Percentiles rank a stretch among this genome's conserved stretches.
Evolutionary conservation across 2,888 invertebrate genomes (phyloP).

Genomic region (Rotaria sp.): DNA sequence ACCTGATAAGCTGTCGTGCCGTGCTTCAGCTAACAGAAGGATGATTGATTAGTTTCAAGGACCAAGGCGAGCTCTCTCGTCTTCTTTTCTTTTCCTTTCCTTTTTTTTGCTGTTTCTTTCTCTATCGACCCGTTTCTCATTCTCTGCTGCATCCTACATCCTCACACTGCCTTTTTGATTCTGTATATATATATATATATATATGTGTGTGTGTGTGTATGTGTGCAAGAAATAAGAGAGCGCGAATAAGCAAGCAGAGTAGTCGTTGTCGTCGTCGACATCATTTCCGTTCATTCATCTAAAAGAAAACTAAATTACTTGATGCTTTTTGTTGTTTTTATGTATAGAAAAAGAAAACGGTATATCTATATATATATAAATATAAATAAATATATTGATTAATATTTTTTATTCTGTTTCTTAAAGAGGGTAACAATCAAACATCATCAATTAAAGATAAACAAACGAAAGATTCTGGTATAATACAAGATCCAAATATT

Average conservation of each 20-base stretch:
- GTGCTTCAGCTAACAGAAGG: slow-evolving; percentile 4
- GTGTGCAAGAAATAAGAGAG: no score
- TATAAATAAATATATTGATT: slow-evolving; percentile 8
- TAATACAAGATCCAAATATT: slow-evolving; percentile 38
- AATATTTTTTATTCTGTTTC: neutral
- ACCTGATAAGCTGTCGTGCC: slow-evolving; percentile 17
- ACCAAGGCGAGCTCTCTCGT: neutral
- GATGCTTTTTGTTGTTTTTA: slow-evolving; percentile 15
- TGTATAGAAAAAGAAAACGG: neutral
- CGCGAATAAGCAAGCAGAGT: no score
- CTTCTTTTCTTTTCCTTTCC: neutral
- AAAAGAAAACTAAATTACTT: slow-evolving; percentile 22
- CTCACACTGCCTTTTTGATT: slow-evolving; percentile 20
- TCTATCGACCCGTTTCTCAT: neutral
- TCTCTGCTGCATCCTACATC: neutral
- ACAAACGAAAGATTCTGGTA: slow-evolving; percentile 32
- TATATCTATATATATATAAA: neutral
- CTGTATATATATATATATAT: slow-evolving; percentile 8
- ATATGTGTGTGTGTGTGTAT: neutral
- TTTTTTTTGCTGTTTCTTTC: slow-evolving; percentile 1
- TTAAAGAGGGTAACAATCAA: slow-evolving; percentile 22
- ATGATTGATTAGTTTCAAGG: slow-evolving; percentile 21
- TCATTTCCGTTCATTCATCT: slow-evolving; percentile 29
- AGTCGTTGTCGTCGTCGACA: neutral
- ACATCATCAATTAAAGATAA: slow-evolving; percentile 24